Evolutionary conservation across 2,888 invertebrate species (phyloP).

Genomic region (Herminia tarsipennalis): DNA sequence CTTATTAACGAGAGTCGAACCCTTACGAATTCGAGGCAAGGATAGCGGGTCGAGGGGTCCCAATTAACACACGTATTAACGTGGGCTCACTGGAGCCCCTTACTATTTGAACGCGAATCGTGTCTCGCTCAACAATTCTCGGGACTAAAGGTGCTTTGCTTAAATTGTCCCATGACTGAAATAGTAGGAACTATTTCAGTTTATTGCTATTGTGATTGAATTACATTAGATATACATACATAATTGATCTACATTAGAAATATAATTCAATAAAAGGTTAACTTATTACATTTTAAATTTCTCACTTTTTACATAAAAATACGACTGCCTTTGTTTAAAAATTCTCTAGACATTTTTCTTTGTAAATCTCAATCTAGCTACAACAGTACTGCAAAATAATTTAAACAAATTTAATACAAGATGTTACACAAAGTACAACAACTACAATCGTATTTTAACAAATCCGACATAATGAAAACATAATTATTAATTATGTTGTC

Average conservation of each 20-base stretch:
- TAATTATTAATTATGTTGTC: constrained; percentile 57
- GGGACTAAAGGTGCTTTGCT: constrained; percentile 38
- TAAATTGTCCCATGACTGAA: too few relatives aligned
- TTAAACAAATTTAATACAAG: constrained; percentile 13
- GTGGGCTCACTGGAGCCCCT: constrained; percentile 35
- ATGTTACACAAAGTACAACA: constrained; percentile 19
- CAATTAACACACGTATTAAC: constrained; percentile 57
- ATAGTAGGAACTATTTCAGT: too few relatives aligned
- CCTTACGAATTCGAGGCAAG: constrained; percentile 33
- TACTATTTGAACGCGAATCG: constrained; percentile 48
- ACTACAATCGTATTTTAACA: constrained; percentile 25
- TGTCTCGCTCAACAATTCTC: constrained; percentile 29
- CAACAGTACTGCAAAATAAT: not conserved
- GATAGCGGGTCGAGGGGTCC: constrained; percentile 31
- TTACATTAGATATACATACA: too few relatives aligned
- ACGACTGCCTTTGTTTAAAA: too few relatives aligned
- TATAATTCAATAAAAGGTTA: too few relatives aligned
- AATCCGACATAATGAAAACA: constrained; percentile 39
- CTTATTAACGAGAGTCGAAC: constrained; percentile 42
- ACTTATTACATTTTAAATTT: too few relatives aligned
- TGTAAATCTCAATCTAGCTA: constrained; percentile 13
- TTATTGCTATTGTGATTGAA: too few relatives aligned
- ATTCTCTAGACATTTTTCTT: too few relatives aligned
- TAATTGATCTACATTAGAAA: too few relatives aligned
- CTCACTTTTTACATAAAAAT: too few relatives aligned